Base-by-base conservation (phyloP, 2,113 vertebrate genomes). In the Conger conger region DNA sequence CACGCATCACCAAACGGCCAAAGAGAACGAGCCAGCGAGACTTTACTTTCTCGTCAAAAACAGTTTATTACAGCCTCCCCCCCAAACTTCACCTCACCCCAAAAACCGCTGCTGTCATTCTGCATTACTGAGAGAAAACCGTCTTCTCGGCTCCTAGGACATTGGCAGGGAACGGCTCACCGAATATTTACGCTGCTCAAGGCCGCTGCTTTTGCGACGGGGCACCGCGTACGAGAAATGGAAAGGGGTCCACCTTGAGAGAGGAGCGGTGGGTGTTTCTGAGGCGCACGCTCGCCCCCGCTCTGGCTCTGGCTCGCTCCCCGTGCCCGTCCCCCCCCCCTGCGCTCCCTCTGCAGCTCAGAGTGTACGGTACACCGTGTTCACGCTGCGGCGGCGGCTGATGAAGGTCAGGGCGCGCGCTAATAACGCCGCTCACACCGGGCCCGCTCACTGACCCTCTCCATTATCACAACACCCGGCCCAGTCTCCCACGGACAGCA, bases 1-100 rank as follows among this genome's bases (percentile, higher is more conserved):
- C 5, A 37, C 40, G 37, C 20, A 86, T 1, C 80, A 87, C 78
- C 78, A 17, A 81, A 83, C 37, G 18, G 57, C 57, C 18, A 63
- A 83, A 86, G 37, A 83, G 42, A 38, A 42, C 38, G n/a, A 42
- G 38, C 38, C 38, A n/a, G 23, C 5, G 27, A 80, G 79, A 80
- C 79, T n/a, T 80, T 17, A 42, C 30, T 80, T 80, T 50, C 57
- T 50, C 50, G 42, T 80, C 37, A 80, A 80, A 50, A 27, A 63
- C 20, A 63, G 57, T 63, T 63, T 63, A 63, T 63, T 63, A 63
- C 23, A 63, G 57, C 57, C 57, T 60, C 57, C 57, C 23, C 20
- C 57, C 57, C 57, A 18, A 4, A 3, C 40, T 13, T 15, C 45
- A 50, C 45, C 45, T 50, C 45, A 50, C 6, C 6, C 45, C 45